Conservation (phyloP, 2,113 vertebrate genomes). For the Dromiciops gliroides region DNA sequence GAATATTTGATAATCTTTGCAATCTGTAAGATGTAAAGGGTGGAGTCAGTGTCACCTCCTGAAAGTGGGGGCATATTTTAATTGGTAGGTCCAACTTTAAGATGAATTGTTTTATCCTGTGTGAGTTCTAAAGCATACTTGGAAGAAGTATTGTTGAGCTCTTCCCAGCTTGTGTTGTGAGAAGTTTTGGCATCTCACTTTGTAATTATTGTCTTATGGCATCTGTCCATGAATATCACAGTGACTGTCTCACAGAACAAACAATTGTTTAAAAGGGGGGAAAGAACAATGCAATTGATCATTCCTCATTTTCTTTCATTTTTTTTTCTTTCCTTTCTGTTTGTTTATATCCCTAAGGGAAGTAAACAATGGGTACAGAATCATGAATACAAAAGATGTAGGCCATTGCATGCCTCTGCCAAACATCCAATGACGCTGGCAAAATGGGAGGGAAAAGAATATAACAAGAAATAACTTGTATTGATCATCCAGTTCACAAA, state of each 20-base stretch:
- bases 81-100: background rate
- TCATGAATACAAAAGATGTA: background rate
- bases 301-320: slow-evolving; percentile 13
- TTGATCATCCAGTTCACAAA: no score
- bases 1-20: background rate
- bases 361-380: background rate
- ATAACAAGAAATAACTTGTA: no score
- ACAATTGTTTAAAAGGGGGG: slow-evolving; percentile 5
- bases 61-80: slow-evolving; percentile 38
- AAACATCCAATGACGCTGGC: background rate
- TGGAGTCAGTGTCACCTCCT: background rate
- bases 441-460: background rate
- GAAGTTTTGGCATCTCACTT: slow-evolving; percentile 15
- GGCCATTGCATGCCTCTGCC: background rate
- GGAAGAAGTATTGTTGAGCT: background rate
- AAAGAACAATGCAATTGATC: background rate
- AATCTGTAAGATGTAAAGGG: slow-evolving; percentile 20
- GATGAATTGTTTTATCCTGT: slow-evolving; percentile 11
- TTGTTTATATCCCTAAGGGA: background rate
- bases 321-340: background rate
- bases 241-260: background rate
- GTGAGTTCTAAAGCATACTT: background rate
- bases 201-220: background rate
- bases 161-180: slow-evolving; percentile 13
- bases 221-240: slow-evolving; percentile 48